phyloP scores from a whole-genome alignment of 2,113 vertebrate species.

The Mus musculus region GRCm39 chr3:152930501-152931000 shows the following conservation, averaged over 20 bases:
- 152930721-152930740: not conserved
- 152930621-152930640: not conserved
- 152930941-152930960: no score
- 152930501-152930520: not conserved
- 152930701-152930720: not conserved
- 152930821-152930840: not conserved
- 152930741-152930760: not conserved
- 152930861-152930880: not conserved
- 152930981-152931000: not conserved
- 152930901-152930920: not conserved
- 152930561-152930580: not conserved
- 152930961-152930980: not conserved
- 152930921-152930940: not conserved
- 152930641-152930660: not conserved
- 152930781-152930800: not conserved
- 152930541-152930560: not conserved
- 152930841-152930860: not conserved
- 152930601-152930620: not conserved
- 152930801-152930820: conserved; percentile 11
- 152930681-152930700: no score
- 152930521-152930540: not conserved
- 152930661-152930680: not conserved
- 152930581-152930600: not conserved
- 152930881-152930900: not conserved
- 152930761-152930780: not conserved